phyloP scores from a whole-genome alignment of 2,888 invertebrate species.

The Ennomos fuscantarius region DNA sequence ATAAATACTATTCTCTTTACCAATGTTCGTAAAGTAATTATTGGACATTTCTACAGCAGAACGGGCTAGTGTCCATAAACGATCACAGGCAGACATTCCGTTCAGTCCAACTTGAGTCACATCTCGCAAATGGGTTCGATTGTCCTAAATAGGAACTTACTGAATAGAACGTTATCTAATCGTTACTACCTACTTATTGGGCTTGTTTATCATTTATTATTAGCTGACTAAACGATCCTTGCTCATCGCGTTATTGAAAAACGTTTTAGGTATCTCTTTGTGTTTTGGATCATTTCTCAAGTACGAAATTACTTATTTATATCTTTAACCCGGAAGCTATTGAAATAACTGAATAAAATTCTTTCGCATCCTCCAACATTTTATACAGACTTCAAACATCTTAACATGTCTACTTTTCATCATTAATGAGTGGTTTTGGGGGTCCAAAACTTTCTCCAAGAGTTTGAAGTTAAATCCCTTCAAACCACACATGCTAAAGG shows the following conservation, averaged over 20 bases:
- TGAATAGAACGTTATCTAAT: conserved; percentile 35
- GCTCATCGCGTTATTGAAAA: too few relatives aligned
- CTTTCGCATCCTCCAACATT: too few relatives aligned
- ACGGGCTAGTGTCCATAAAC: conserved; percentile 8
- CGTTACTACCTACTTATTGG: conserved; percentile 28
- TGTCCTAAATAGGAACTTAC: conserved; percentile 13
- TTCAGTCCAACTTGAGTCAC: conserved; percentile 17
- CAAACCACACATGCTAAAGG: conserved; percentile 9
- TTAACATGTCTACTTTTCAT: not conserved
- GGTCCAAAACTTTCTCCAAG: conserved; percentile 14
- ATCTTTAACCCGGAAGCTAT: too few relatives aligned
- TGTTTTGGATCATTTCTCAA: too few relatives aligned
- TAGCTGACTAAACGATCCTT: too few relatives aligned
- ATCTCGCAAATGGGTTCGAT: conserved; percentile 4
- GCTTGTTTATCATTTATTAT: conserved; percentile 5
- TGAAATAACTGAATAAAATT: too few relatives aligned
- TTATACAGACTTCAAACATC: too few relatives aligned
- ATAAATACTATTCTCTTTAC: not conserved
- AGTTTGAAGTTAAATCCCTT: conserved; percentile 1
- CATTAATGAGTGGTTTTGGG: conserved; percentile 5
- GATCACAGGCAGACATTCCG: conserved; percentile 9
- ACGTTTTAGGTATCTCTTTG: too few relatives aligned
- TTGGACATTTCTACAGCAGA: conserved; percentile 11
- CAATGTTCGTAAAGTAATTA: not conserved
- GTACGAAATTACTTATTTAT: too few relatives aligned